Evolutionary conservation across 2,113 vertebrate genomes (phyloP).

Genomic region (Eptatretus burgeri): DNA sequence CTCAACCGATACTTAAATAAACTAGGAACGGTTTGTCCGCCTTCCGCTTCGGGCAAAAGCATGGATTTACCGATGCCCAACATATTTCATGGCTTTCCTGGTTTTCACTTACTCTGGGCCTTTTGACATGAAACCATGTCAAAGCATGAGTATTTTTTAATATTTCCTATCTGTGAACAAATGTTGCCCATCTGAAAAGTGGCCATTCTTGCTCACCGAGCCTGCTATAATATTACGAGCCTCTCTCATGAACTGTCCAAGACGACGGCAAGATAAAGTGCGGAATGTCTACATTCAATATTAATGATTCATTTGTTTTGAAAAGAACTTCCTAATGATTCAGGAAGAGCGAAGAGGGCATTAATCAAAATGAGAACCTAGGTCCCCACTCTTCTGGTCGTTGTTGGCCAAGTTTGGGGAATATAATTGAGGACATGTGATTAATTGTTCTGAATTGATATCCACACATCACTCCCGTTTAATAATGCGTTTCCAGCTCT

Average conservation of each 20-base stretch:
- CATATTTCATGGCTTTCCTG: not conserved
- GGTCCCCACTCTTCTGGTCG: not conserved
- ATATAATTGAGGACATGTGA: conserved; percentile 1
- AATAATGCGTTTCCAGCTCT: not conserved
- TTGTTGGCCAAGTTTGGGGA: conserved; percentile 6
- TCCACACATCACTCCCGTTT: conserved; percentile 2
- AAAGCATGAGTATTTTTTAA: not conserved
- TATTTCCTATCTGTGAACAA: not conserved
- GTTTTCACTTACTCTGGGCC: not conserved
- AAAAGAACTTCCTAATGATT: conserved; percentile 5
- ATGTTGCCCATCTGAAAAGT: conserved; percentile 2
- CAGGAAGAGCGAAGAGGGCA: not conserved
- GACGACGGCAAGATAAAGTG: not conserved
- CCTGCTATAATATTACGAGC: not conserved
- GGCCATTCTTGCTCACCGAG: not conserved
- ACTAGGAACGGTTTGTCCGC: not conserved
- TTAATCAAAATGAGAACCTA: conserved; percentile 4
- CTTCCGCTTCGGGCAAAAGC: not conserved
- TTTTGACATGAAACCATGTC: not conserved
- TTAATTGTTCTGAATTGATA: conserved; percentile 6
- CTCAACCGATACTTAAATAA: conserved; percentile 3
- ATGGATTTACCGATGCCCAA: not conserved
- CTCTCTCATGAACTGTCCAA: not conserved
- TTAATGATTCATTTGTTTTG: conserved; percentile 7
- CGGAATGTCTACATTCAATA: conserved; percentile 5